These are phyloP conservation scores for Netelia virgata DNA, from an alignment of 2,888 invertebrate genomes.

Conservation along the genomic window DNA sequence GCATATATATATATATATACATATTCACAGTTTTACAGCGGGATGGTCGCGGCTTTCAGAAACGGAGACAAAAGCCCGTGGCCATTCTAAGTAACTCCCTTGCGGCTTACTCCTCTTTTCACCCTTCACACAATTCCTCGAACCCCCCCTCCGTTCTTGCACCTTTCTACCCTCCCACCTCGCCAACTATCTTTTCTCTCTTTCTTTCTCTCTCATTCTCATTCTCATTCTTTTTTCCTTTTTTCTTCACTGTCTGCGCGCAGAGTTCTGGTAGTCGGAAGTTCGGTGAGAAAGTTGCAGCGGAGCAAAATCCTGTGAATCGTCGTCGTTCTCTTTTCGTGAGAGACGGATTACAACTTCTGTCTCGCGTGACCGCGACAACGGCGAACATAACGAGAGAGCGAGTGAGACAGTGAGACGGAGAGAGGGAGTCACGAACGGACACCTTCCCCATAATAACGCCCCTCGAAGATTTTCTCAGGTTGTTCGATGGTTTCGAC, in stretches of 20 bases:
- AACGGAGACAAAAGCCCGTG: slow-evolving; percentile 67
- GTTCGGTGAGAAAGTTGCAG: slow-evolving; percentile 78
- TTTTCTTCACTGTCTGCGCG: slow-evolving; percentile 44
- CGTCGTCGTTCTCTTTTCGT: slow-evolving; percentile 72
- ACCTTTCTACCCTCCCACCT: slow-evolving; percentile 34
- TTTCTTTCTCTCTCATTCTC: slow-evolving; percentile 22
- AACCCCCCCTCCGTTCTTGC: background rate
- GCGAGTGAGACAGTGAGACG: slow-evolving; percentile 13
- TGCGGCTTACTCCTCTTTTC: slow-evolving; percentile 54
- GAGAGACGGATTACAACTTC: slow-evolving; percentile 81
- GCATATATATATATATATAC: slow-evolving; percentile 36
- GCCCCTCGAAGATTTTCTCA: slow-evolving; percentile 35
- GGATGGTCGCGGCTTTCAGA: slow-evolving; percentile 45
- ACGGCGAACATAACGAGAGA: slow-evolving; percentile 31
- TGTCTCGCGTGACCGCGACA: slow-evolving; percentile 47
- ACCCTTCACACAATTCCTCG: slow-evolving; percentile 43
- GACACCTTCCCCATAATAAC: slow-evolving; percentile 4
- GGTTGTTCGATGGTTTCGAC: slow-evolving; percentile 27
- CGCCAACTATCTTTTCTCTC: slow-evolving; percentile 17
- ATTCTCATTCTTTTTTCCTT: slow-evolving; percentile 19
- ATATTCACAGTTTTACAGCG: slow-evolving; percentile 28
- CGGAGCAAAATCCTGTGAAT: slow-evolving; percentile 72
- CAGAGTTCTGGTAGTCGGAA: slow-evolving; percentile 71
- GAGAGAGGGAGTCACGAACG: background rate
- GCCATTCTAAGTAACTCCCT: slow-evolving; percentile 69